Conservation (phyloP, 1,140 invertebrate species). For the Zaprionus ghesquierei region DNA sequence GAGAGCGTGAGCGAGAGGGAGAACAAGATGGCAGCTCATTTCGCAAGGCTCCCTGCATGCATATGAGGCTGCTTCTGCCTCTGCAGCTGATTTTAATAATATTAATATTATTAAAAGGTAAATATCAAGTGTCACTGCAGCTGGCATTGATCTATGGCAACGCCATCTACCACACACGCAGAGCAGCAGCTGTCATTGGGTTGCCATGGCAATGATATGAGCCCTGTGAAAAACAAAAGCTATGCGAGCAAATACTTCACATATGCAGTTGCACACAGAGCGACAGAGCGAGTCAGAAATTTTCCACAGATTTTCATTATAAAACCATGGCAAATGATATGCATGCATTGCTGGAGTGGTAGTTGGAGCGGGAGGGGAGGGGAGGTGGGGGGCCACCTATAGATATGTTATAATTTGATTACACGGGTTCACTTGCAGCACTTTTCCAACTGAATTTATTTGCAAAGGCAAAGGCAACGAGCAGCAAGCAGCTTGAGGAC, state of each 20-base stretch:
- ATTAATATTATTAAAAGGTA: constrained; percentile 78
- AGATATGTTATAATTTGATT: background rate
- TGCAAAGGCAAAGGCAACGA: background rate
- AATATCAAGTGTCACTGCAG: constrained; percentile 74
- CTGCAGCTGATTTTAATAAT: constrained; percentile 66
- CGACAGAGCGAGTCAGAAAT: background rate
- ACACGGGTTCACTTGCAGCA: background rate
- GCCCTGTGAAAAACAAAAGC: background rate
- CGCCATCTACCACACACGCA: constrained; percentile 8
- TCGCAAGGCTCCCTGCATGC: constrained; percentile 50
- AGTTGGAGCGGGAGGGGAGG: too few relatives aligned
- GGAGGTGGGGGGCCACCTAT: background rate
- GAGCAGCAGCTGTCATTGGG: constrained; percentile 12
- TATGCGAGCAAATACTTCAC: background rate
- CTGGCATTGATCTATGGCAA: constrained; percentile 74
- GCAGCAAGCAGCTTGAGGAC: background rate
- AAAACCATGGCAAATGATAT: background rate
- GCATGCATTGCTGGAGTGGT: background rate
- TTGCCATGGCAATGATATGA: constrained; percentile 12
- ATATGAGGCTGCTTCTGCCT: constrained; percentile 45
- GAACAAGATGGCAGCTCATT: constrained; percentile 58
- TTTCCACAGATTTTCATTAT: background rate
- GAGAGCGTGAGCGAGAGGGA: background rate
- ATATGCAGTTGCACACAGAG: background rate
- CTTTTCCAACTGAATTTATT: background rate